Evolutionary conservation across 1,140 invertebrate genomes (phyloP).

Genomic region (Leptoteleia sp.): DNA sequence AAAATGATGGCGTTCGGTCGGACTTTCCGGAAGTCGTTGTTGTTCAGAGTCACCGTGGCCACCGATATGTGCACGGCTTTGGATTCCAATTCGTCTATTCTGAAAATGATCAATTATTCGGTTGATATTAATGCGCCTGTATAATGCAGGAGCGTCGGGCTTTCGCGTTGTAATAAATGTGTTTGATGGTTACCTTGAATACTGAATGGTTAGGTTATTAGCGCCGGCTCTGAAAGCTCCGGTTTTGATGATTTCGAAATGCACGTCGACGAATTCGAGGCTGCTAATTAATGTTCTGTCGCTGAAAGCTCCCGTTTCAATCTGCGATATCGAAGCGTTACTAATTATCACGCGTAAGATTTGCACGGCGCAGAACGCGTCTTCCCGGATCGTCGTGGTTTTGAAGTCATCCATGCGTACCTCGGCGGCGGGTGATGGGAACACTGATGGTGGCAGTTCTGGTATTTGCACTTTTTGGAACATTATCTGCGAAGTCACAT

Average conservation of each 20-base stretch:
- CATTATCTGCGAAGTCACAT: slow-evolving; percentile 78
- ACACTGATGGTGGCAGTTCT: slow-evolving; percentile 83
- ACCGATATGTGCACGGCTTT: slow-evolving; percentile 85
- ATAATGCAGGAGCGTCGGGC: too few species aligned
- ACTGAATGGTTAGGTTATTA: slow-evolving; percentile 84
- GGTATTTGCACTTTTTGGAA: slow-evolving; percentile 84
- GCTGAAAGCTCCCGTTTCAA: slow-evolving; percentile 85
- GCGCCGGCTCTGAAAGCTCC: slow-evolving; percentile 85
- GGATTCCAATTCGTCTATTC: slow-evolving; percentile 83
- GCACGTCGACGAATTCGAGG: slow-evolving; percentile 84
- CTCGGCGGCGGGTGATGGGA: slow-evolving; percentile 84
- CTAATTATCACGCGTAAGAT: slow-evolving; percentile 84
- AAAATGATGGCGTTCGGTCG: slow-evolving; percentile 82
- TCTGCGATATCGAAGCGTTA: slow-evolving; percentile 83
- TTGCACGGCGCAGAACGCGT: slow-evolving; percentile 85
- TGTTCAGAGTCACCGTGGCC: slow-evolving; percentile 83
- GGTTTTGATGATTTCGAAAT: slow-evolving; percentile 81
- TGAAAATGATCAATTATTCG: slow-evolving; percentile 76
- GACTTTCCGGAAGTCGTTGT: slow-evolving; percentile 84
- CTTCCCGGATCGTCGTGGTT: slow-evolving; percentile 81
- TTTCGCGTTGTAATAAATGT: slow-evolving; percentile 11
- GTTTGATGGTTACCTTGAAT: slow-evolving; percentile 83
- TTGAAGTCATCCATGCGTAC: slow-evolving; percentile 83
- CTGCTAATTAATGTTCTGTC: slow-evolving; percentile 84
- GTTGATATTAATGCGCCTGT: slow-evolving; percentile 9